Conservation (phyloP, 2,113 vertebrate genomes). For the Platycercus adscitus region DNA sequence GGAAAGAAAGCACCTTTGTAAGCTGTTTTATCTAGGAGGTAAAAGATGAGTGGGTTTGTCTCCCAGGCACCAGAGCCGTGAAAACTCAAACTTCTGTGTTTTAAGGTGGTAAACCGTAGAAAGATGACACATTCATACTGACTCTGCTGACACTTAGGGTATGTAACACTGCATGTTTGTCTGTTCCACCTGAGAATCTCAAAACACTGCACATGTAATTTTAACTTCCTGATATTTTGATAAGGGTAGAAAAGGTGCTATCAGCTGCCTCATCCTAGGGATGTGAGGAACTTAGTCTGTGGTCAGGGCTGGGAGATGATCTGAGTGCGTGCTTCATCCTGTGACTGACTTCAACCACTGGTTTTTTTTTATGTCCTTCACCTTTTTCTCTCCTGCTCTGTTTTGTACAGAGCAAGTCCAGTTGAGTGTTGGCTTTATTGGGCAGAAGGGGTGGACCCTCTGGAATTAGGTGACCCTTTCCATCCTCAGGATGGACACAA, state of each 20-base stretch:
- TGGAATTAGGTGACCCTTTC: background rate
- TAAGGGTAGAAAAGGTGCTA: background rate
- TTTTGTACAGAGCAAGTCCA: background rate
- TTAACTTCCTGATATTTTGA: background rate
- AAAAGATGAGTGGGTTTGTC: background rate
- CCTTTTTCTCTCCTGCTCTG: background rate
- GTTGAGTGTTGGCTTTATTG: background rate
- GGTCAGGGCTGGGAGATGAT: background rate
- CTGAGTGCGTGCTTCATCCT: background rate
- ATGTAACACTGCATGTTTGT: background rate
- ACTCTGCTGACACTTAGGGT: background rate
- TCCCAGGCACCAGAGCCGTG: background rate
- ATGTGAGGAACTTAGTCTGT: background rate
- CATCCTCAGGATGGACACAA: background rate
- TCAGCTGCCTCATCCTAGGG: background rate
- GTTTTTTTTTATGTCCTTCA: background rate
- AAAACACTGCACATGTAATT: background rate
- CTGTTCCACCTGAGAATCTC: background rate
- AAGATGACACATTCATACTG: background rate
- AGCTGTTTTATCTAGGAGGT: background rate
- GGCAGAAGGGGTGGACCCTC: background rate
- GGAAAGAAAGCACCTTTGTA: background rate
- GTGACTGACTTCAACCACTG: background rate
- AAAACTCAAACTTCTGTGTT: background rate
- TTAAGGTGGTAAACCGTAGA: background rate